Conservation (phyloP, 2,888 invertebrate genomes). For the Ligdia adustata region DNA sequence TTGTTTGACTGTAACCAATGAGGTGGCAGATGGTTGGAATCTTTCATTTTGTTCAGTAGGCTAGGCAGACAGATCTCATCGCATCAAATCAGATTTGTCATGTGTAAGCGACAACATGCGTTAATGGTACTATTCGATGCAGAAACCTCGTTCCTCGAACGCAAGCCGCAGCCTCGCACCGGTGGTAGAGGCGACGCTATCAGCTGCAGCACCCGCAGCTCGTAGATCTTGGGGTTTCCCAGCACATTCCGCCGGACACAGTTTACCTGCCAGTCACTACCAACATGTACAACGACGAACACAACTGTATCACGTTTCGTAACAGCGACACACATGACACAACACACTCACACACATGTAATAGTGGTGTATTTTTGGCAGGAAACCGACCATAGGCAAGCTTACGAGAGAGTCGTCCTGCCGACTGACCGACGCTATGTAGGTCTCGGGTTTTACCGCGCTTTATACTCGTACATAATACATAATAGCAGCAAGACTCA, state of each 20-base stretch:
- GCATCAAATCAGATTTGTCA: too few species aligned
- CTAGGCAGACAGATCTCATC: too few species aligned
- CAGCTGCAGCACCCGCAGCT: constrained; percentile 6
- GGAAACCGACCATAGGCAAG: constrained; percentile 9
- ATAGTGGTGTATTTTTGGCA: constrained; percentile 12
- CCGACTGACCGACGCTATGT: background rate
- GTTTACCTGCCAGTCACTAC: constrained; percentile 2
- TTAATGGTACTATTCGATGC: too few species aligned
- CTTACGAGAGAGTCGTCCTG: constrained; percentile 13
- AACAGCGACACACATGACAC: background rate
- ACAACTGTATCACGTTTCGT: background rate
- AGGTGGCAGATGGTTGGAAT: too few species aligned
- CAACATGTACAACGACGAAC: constrained; percentile 4
- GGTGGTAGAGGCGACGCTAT: constrained; percentile 10
- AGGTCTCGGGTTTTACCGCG: constrained; percentile 24
- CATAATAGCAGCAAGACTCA: constrained; percentile 3
- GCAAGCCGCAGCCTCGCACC: background rate
- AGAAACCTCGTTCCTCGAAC: too few species aligned
- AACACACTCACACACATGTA: background rate
- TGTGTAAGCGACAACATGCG: too few species aligned
- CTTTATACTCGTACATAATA: constrained; percentile 12
- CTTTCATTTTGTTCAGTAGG: too few species aligned
- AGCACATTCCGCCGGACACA: constrained; percentile 18
- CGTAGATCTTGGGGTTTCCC: constrained; percentile 20
- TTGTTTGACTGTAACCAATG: too few species aligned